Conservation (phyloP, 2,888 invertebrate species). For the Agrotis clavis region DNA sequence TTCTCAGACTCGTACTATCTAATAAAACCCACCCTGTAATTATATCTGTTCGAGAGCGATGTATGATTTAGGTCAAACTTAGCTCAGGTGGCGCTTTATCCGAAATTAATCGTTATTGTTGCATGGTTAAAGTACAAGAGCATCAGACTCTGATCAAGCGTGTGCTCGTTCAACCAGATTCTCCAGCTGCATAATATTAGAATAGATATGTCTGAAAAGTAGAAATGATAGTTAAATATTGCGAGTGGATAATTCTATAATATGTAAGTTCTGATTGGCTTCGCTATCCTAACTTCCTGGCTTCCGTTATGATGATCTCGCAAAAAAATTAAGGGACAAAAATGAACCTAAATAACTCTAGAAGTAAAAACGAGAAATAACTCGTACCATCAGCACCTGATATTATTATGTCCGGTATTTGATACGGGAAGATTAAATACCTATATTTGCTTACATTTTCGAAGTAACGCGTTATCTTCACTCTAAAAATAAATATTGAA, state of each 20-base stretch:
- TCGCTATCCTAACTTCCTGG: not conserved
- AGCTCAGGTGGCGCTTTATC: no score
- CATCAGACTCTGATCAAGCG: no score
- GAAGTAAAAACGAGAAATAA: conserved; percentile 11
- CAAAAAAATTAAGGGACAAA: conserved; percentile 6
- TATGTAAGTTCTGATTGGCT: not conserved
- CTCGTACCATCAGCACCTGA: conserved; percentile 27
- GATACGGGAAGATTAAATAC: conserved; percentile 43
- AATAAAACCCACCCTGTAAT: no score
- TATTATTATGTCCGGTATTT: conserved; percentile 21
- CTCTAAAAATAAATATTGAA: conserved; percentile 56
- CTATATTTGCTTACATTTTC: conserved; percentile 31
- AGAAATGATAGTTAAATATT: no score
- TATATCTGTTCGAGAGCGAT: no score
- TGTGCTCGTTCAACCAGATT: no score
- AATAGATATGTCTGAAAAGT: no score
- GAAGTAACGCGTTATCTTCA: conserved; percentile 39
- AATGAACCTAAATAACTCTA: conserved; percentile 14
- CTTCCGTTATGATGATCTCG: not conserved
- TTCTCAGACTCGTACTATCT: no score
- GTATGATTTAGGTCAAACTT: no score
- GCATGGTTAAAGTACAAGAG: no score
- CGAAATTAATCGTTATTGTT: no score
- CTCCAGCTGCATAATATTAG: no score
- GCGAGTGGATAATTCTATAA: not conserved